Evolutionary conservation across 2,113 vertebrate genomes (phyloP).

Genomic region (Dermatemys mawii): DNA sequence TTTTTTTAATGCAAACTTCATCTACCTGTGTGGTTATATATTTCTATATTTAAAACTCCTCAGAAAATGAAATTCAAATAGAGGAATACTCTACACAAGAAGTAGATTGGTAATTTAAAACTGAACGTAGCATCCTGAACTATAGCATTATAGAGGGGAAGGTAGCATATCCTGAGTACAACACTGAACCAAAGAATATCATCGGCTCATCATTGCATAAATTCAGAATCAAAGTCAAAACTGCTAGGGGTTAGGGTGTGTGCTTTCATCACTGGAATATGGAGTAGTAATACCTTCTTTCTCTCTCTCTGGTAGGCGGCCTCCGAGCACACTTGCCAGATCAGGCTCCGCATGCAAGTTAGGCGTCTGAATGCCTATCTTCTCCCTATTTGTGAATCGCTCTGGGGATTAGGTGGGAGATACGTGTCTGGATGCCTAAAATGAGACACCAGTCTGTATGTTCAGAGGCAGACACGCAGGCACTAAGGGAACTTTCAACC

Average conservation of each 20-base stretch:
- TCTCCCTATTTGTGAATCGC: too few species aligned
- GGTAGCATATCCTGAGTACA: too few species aligned
- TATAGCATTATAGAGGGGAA: background rate
- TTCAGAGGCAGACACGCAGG: too few species aligned
- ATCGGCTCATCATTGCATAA: background rate
- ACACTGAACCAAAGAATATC: background rate
- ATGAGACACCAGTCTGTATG: too few species aligned
- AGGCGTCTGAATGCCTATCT: too few species aligned
- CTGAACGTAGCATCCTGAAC: background rate
- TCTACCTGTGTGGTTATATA: background rate
- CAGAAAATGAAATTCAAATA: background rate
- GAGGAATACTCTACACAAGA: background rate
- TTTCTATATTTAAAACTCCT: background rate
- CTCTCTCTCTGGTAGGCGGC: too few species aligned
- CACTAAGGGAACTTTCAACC: too few species aligned
- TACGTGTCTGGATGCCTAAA: too few species aligned
- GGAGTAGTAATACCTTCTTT: too few species aligned
- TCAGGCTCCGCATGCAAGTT: too few species aligned
- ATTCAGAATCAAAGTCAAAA: background rate
- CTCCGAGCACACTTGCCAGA: too few species aligned
- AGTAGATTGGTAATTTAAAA: background rate
- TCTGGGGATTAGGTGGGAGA: too few species aligned
- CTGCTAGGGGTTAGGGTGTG: background rate
- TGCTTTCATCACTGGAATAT: background rate
- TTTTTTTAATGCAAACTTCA: background rate